Evolutionary conservation across 2,113 vertebrate genomes (phyloP), one percentile per base, ranked within the genome.

Genomic region (Garra rufa): DNA sequence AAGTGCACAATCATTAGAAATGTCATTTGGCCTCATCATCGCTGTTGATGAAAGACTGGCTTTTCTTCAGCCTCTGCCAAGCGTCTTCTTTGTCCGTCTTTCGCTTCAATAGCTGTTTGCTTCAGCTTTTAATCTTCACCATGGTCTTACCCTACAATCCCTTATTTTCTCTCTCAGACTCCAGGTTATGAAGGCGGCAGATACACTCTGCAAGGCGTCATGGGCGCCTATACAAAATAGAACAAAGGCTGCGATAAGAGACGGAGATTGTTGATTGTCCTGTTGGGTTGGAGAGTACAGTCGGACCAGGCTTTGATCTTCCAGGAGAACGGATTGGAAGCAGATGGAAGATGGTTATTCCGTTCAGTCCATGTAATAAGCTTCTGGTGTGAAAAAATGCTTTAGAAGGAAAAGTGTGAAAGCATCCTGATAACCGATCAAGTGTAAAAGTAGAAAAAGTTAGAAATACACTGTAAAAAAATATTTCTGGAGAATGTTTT

Each of bases 1-100:
- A 88, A 87, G 86, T 86, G 57, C 67, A 75, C 82, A 86, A 79
- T 85, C 83, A 81, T 69, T 85, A 78, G 77, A 83, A 86, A 86
- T 86, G 79, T 85, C 69, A 70, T 83, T 85, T 75, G 70, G 84
- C 79, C 78, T 85, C 75, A 74, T 85, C 84, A 85, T 57, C 15
- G 61, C 44, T 8, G 11, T 70, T 86, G 83, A 88, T 89, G 82
- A 89, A 86, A 86, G 76, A 61, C 73, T 48, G 48, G 44, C 14
- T 85, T 80, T 30, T 74, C 81, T 63, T 63, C 74, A 28, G 41
- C 41, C 83, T 63, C 59, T 44, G 70, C 50, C 74, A 82, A 46
- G 61, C 71, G 19, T 46, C 43, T 79, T 59, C 52, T 81, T 81
- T 57, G 28, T 76, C 71, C 55, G 21, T 52, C 76, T 69, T 57